Percentiles rank a stretch among this genome's conserved stretches.
These are phyloP conservation scores for Berghia stephanieae DNA, from an alignment of 1,140 invertebrate species.

Conservation along the genomic window DNA sequence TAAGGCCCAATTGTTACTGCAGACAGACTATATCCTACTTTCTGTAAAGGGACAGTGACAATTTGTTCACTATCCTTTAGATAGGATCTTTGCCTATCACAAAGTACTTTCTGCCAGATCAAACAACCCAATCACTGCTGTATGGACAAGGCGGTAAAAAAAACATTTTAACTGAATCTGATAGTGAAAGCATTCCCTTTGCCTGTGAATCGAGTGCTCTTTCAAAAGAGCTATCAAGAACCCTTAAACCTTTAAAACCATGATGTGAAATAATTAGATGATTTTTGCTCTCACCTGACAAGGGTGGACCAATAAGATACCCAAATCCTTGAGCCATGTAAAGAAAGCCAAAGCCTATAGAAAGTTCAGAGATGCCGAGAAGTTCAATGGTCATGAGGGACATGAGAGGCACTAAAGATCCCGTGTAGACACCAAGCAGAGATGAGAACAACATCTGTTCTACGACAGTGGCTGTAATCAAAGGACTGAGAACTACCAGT, in stretches of 20 bases:
- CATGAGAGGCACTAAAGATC: slow-evolving; percentile 35
- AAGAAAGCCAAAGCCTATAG: slow-evolving; percentile 31
- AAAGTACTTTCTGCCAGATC: not conserved
- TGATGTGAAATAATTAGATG: not conserved
- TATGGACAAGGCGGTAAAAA: not conserved
- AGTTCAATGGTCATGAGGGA: slow-evolving; percentile 35
- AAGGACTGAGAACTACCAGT: not conserved
- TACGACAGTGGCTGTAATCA: slow-evolving; percentile 13
- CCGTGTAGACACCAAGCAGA: slow-evolving; percentile 36
- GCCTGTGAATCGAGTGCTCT: too few species aligned
- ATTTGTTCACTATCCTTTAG: too few species aligned
- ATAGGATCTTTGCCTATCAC: too few species aligned
- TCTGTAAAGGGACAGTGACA: not conserved
- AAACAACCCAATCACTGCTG: not conserved
- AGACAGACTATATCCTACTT: too few species aligned
- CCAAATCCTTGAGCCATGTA: slow-evolving; percentile 36
- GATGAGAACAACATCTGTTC: slow-evolving; percentile 23
- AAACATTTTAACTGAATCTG: not conserved
- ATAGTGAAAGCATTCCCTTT: not conserved
- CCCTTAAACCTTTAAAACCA: not conserved
- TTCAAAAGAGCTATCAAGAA: not conserved
- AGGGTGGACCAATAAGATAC: slow-evolving; percentile 35
- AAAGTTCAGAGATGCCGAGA: slow-evolving; percentile 30
- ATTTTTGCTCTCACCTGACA: slow-evolving; percentile 33
- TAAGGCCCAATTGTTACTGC: too few species aligned